A percentile compares a stretch with the other conserved stretches of the same genome.
Evolutionary conservation across 2,888 invertebrate species (phyloP).

Genomic region (Hymenopus coronatus): DNA sequence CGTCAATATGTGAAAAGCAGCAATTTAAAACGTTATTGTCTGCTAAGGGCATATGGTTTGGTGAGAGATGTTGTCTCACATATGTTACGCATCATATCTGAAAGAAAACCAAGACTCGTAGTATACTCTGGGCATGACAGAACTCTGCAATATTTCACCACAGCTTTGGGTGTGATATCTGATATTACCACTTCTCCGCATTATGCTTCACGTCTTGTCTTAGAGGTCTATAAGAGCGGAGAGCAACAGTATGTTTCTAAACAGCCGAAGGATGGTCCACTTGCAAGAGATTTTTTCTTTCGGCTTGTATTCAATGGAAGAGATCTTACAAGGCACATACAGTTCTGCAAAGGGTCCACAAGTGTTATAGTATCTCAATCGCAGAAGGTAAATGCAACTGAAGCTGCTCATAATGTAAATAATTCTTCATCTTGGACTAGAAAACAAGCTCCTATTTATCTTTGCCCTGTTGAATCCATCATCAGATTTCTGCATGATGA

Average conservation of each 20-base stretch:
- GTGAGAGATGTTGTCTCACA: constrained; percentile 77
- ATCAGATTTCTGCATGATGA: constrained; percentile 84
- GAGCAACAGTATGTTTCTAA: constrained; percentile 18
- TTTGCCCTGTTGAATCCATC: constrained; percentile 85
- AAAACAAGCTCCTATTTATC: constrained; percentile 46
- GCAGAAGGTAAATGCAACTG: constrained; percentile 14
- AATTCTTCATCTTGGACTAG: constrained; percentile 16
- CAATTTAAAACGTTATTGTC: constrained; percentile 62
- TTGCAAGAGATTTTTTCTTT: constrained; percentile 73
- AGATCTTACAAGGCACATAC: constrained; percentile 77
- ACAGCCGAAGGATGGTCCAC: constrained; percentile 36
- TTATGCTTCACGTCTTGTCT: constrained; percentile 82
- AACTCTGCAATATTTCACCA: constrained; percentile 78
- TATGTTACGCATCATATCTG: constrained; percentile 77
- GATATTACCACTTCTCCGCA: constrained; percentile 64
- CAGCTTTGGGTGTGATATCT: constrained; percentile 69
- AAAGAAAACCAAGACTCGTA: constrained; percentile 69
- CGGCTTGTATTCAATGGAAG: constrained; percentile 81
- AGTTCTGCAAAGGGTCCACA: constrained; percentile 70
- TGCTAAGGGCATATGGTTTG: constrained; percentile 78
- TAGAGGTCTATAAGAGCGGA: constrained; percentile 78
- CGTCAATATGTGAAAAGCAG: constrained; percentile 60
- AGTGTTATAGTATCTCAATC: constrained; percentile 36
- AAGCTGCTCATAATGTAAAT: constrained; percentile 4
- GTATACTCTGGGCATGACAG: constrained; percentile 91